Conservation (phyloP, 2,888 invertebrate genomes). For the Pilophorus perplexus region DNA sequence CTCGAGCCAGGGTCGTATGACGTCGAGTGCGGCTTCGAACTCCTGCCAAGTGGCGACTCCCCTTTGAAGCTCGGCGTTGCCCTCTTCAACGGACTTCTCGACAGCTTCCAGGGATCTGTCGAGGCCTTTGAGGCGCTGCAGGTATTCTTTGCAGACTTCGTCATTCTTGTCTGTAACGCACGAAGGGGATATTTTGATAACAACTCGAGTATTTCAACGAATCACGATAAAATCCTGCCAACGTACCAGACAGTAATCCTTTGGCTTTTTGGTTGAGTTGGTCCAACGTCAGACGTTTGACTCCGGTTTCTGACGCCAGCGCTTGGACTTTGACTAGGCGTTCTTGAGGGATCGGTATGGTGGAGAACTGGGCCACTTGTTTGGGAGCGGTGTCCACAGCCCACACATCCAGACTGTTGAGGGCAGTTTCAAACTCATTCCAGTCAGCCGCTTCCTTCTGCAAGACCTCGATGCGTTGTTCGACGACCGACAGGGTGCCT, state of each 20-base stretch:
- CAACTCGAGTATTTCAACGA: background rate
- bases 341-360: constrained; percentile 39
- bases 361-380: constrained; percentile 70
- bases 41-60: constrained; percentile 82
- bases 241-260: constrained; percentile 33
- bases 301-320: constrained; percentile 20
- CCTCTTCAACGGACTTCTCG: constrained; percentile 54
- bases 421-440: constrained; percentile 72
- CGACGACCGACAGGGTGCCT: constrained; percentile 74
- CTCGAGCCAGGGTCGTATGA: constrained; percentile 85
- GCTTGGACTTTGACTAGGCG: constrained; percentile 32
- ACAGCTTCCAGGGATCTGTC: constrained; percentile 43
- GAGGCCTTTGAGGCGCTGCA: constrained; percentile 58
- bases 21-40: constrained; percentile 74
- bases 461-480: constrained; percentile 73
- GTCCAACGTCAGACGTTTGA: constrained; percentile 24
- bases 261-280: constrained; percentile 40
- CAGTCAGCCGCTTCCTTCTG: constrained; percentile 79
- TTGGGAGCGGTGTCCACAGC: constrained; percentile 74
- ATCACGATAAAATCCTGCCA: background rate
- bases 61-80: constrained; percentile 70
- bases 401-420: constrained; percentile 78
- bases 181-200: background rate
- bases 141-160: constrained; percentile 30
- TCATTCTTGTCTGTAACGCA: constrained; percentile 32